A percentile compares a stretch with the other conserved stretches of the same genome.
phyloP scores from a whole-genome alignment of 1,140 invertebrate genomes.

The Scaptomyza pallida region DNA sequence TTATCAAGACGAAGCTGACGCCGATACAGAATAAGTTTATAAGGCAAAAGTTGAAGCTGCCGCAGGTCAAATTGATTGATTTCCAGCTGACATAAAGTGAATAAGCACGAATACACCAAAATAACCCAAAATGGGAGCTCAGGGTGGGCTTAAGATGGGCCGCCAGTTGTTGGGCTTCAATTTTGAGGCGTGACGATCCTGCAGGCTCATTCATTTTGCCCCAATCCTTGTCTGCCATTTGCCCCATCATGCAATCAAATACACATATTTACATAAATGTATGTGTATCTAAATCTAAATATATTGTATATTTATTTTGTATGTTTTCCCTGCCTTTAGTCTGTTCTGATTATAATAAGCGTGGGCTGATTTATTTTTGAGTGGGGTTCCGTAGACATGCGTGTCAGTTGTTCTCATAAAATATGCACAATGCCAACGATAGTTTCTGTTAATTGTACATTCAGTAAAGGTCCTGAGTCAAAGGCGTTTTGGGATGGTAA shows the following conservation, averaged over 20 bases:
- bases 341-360: slow-evolving; percentile 22
- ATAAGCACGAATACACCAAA: slow-evolving; percentile 30
- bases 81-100: slow-evolving; percentile 16
- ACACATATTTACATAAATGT: slow-evolving; percentile 7
- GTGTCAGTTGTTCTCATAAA: slow-evolving; percentile 29
- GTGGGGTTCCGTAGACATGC: slow-evolving; percentile 14
- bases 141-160: slow-evolving; percentile 16
- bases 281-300: slow-evolving; percentile 9
- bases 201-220: background rate
- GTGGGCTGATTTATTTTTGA: slow-evolving; percentile 33
- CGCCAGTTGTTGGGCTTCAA: slow-evolving; percentile 21
- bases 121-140: slow-evolving; percentile 3
- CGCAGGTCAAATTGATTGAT: slow-evolving; percentile 41
- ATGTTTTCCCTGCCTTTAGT: background rate
- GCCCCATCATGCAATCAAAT: slow-evolving; percentile 18
- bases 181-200: slow-evolving; percentile 26
- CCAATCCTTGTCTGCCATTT: background rate
- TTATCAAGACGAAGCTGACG: slow-evolving; percentile 6
- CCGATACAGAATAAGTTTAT: slow-evolving; percentile 11
- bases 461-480: background rate
- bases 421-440: slow-evolving; percentile 29
- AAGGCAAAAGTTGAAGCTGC: slow-evolving; percentile 3
- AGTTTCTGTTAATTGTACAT: slow-evolving; percentile 32
- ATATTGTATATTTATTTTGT: slow-evolving; percentile 11
- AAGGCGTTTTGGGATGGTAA: background rate